A percentile compares a stretch with the other conserved stretches of the same genome.
Conservation (phyloP, 2,888 invertebrate species). For the Lagria hirta region DNA sequence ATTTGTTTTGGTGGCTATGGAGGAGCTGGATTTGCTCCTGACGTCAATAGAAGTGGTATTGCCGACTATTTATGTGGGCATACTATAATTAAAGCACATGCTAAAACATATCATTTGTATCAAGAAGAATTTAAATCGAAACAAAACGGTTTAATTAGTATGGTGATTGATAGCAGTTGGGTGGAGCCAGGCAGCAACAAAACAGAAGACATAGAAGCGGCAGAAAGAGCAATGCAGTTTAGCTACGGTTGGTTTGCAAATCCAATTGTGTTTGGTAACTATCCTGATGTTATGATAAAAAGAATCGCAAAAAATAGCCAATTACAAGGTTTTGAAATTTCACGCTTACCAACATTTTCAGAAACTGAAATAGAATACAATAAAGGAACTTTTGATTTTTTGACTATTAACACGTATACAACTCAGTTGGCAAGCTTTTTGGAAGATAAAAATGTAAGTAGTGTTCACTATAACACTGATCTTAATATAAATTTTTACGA, state of each 20-base stretch:
- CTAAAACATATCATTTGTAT: conserved; percentile 65
- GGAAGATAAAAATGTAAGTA: conserved; percentile 47
- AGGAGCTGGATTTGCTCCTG: not conserved
- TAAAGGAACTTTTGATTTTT: conserved; percentile 60
- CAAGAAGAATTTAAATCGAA: conserved; percentile 58
- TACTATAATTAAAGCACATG: conserved; percentile 68
- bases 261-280: conserved; percentile 59
- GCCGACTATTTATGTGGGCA: conserved; percentile 67
- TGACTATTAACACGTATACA: conserved; percentile 64
- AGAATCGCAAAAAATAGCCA: conserved; percentile 54
- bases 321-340: conserved; percentile 54
- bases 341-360: conserved; percentile 57
- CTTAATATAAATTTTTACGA: conserved; percentile 32
- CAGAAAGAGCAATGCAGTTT: too few relatives aligned
- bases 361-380: conserved; percentile 51
- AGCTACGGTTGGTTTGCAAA: conserved; percentile 43
- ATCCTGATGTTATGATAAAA: conserved; percentile 55
- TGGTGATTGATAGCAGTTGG: conserved; percentile 64
- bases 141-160: conserved; percentile 57
- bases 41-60: conserved; percentile 50
- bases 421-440: conserved; percentile 49
- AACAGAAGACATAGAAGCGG: conserved; percentile 60
- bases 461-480: conserved; percentile 35
- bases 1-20: not conserved
- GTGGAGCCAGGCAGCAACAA: conserved; percentile 61